Percentiles rank a stretch among this genome's conserved stretches.
These are phyloP conservation scores for Anas acuta DNA, from an alignment of 2,797 vertebrate species.

Conservation along the genomic window DNA sequence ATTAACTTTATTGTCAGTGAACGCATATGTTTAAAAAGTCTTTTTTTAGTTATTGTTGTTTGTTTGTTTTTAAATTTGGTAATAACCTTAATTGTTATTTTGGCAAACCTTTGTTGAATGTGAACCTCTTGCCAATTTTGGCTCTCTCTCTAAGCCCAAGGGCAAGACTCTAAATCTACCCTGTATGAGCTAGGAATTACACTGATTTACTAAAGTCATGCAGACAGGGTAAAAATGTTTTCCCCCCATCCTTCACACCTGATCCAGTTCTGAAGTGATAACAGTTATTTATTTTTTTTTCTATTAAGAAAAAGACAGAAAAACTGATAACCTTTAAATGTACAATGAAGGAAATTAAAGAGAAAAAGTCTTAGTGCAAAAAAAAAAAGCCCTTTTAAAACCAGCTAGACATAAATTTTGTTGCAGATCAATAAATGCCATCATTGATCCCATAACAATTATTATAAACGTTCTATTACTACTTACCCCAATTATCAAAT, in stretches of 20 bases:
- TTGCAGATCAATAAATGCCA: neutral
- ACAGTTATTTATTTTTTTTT: neutral
- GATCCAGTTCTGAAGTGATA: neutral
- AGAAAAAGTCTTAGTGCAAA: neutral
- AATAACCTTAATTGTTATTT: neutral
- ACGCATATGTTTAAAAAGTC: neutral
- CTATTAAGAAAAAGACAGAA: neutral
- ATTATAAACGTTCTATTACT: neutral
- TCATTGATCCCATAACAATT: neutral
- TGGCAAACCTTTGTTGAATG: neutral
- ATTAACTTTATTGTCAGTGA: neutral
- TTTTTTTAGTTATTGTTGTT: neutral
- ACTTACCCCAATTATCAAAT: slow-evolving; percentile 88
- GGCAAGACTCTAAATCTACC: neutral
- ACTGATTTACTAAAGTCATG: neutral
- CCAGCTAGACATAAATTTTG: neutral
- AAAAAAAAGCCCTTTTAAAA: neutral
- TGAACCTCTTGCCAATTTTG: neutral
- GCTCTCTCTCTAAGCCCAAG: neutral
- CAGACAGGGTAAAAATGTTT: neutral
- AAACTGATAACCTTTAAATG: neutral
- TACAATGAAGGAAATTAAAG: neutral
- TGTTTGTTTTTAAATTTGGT: neutral
- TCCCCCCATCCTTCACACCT: neutral
- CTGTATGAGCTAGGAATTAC: neutral